Conservation (phyloP, 1,140 invertebrate species). For the Paramacrobiotus metropolitanus region DNA sequence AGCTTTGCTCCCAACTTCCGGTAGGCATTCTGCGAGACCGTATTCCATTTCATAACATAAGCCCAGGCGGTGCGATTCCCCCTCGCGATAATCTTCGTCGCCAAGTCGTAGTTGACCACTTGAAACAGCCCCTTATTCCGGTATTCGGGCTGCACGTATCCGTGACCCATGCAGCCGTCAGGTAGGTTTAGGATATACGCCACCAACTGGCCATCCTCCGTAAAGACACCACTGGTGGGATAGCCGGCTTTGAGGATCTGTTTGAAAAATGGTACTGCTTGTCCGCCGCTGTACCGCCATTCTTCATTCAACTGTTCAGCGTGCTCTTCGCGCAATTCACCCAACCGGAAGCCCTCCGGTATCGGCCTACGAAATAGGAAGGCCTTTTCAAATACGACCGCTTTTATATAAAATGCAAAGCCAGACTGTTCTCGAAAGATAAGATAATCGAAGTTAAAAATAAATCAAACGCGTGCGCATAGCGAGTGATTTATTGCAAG, state of each 20-base stretch:
- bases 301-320: background rate
- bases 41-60: background rate
- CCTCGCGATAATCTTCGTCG: background rate
- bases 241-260: background rate
- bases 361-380: no score
- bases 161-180: background rate
- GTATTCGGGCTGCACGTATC: background rate
- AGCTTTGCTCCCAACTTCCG: background rate
- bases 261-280: background rate
- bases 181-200: background rate
- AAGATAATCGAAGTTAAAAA: no score
- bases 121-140: background rate
- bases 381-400: no score
- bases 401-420: no score
- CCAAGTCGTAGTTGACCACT: slow-evolving; percentile 1
- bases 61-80: background rate
- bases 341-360: background rate
- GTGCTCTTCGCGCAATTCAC: background rate
- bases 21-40: background rate
- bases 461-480: no score
- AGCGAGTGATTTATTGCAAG: no score
- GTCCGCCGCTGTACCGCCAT: background rate
- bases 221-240: background rate
- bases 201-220: background rate
- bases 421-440: no score